Conservation (phyloP, 2,888 invertebrate species). For the Microplitis deprimator region DNA sequence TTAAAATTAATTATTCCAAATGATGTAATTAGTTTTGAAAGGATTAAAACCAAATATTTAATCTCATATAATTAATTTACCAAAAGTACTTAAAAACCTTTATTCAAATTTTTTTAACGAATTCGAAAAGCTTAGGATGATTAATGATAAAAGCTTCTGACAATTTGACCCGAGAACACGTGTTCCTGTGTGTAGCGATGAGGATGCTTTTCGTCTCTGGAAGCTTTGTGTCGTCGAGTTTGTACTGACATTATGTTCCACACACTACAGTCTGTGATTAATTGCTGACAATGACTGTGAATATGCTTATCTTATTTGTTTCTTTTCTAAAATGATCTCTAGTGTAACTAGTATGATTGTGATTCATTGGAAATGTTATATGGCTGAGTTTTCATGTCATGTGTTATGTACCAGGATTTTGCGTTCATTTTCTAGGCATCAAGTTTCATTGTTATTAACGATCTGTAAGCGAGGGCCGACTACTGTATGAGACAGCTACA, state of each 20-base stretch:
- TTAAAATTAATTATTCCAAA: not conserved
- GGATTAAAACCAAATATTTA: not conserved
- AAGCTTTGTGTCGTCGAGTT: constrained; percentile 11
- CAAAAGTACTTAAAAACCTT: not conserved
- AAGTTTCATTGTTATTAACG: constrained; percentile 22
- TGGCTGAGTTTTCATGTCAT: constrained; percentile 25
- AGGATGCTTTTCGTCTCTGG: constrained; percentile 22
- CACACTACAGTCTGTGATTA: constrained; percentile 1
- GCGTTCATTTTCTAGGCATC: not conserved
- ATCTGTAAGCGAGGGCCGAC: constrained; percentile 20
- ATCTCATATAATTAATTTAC: not conserved
- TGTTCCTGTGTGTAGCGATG: constrained; percentile 4
- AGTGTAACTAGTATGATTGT: constrained; percentile 41
- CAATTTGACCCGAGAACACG: constrained; percentile 16
- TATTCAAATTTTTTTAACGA: not conserved
- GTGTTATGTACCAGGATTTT: not conserved
- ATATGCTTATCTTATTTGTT: not conserved
- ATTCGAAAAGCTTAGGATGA: constrained; percentile 3
- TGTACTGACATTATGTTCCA: constrained; percentile 2
- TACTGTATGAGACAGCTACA: constrained; percentile 10
- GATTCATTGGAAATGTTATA: constrained; percentile 22
- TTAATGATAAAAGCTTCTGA: constrained; percentile 4
- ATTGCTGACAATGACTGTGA: constrained; percentile 9
- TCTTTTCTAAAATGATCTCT: constrained; percentile 39
- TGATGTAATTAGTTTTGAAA: not conserved